phyloP scores from a whole-genome alignment of 2,113 vertebrate genomes.

The Macquaria ambigua region DNA sequence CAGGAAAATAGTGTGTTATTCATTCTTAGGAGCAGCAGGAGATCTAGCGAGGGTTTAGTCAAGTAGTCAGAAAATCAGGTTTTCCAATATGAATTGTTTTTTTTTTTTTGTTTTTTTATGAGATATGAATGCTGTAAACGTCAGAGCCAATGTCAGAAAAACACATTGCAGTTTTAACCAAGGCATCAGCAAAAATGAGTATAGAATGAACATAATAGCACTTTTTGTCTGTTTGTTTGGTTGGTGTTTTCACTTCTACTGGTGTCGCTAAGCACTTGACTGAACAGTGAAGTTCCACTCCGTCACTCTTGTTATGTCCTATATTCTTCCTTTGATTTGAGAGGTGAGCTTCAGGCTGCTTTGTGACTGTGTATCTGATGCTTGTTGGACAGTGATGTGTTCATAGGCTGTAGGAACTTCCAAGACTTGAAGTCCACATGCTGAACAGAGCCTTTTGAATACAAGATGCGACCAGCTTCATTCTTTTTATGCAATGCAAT shows the following conservation, averaged over 20 bases:
- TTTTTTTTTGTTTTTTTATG: not conserved
- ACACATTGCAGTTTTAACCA: not conserved
- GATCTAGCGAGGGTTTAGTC: not conserved
- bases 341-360: not conserved
- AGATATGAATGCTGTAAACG: not conserved
- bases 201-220: not conserved
- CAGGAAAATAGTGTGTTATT: constrained; percentile 12
- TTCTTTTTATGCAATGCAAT: not conserved
- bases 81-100: not conserved
- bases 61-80: not conserved
- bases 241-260: not conserved
- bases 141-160: not conserved
- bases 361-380: not conserved
- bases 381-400: not conserved
- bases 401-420: not conserved
- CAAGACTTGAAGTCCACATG: constrained; percentile 23
- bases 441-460: not conserved
- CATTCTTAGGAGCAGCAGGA: not conserved
- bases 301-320: not conserved
- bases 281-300: not conserved
- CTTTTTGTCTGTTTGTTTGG: not conserved
- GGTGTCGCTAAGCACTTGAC: not conserved
- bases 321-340: constrained; percentile 4
- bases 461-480: not conserved
- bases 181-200: not conserved